These are phyloP conservation scores for Chiloscyllium plagiosum DNA, from an alignment of 2,113 vertebrate genomes.

Conservation along the genomic window DNA sequence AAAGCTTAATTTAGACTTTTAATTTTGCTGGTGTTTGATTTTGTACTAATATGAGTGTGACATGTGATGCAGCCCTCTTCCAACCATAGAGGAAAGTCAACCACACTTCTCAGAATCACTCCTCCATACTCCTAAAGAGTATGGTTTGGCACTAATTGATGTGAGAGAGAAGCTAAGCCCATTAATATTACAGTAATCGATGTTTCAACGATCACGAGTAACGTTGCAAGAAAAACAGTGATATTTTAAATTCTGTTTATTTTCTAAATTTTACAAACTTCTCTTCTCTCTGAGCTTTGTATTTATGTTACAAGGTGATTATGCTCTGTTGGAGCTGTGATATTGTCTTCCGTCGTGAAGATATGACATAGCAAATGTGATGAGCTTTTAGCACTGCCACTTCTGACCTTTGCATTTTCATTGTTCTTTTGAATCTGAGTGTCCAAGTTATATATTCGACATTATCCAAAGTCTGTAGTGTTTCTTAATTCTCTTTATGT, in stretches of 20 bases:
- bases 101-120: slow-evolving; percentile 4
- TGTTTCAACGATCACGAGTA: background rate
- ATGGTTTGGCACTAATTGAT: background rate
- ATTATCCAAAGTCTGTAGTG: slow-evolving; percentile 21
- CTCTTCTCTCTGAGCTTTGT: background rate
- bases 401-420: background rate
- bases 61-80: background rate
- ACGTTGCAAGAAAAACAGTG: background rate
- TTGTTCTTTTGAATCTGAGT: background rate
- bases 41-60: slow-evolving; percentile 6
- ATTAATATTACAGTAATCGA: background rate
- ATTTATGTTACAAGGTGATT: background rate
- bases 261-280: background rate
- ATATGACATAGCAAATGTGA: background rate
- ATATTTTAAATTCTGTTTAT: background rate
- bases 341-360: background rate
- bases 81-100: slow-evolving; percentile 1
- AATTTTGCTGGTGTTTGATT: background rate
- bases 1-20: slow-evolving; percentile 5
- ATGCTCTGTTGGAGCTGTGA: background rate
- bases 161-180: background rate
- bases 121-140: background rate
- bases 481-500: slow-evolving; percentile 17
- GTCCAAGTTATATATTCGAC: background rate
- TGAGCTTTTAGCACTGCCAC: slow-evolving; percentile 2